phyloP scores from a whole-genome alignment of 2,888 invertebrate genomes.

The Acheta domesticus region DNA sequence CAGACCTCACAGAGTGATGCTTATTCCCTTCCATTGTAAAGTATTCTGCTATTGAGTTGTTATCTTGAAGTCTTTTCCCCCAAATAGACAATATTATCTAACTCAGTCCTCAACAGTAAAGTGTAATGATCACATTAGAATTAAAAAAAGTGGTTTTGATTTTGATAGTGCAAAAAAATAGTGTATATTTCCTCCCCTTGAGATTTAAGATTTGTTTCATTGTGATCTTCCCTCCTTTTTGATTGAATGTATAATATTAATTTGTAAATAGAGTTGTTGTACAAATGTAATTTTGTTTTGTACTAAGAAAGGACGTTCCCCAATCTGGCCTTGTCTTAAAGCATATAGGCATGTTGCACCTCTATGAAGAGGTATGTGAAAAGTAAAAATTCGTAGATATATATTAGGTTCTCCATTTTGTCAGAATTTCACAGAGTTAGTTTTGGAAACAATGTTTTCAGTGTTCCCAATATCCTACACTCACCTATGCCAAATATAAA shows the following conservation, averaged over 20 bases:
- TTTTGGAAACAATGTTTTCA: conserved; percentile 18
- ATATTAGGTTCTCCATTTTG: neutral
- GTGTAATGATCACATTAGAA: neutral
- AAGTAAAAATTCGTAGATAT: conserved; percentile 2
- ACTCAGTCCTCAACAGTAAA: neutral
- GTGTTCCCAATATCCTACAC: conserved; percentile 9
- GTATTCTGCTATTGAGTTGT: neutral
- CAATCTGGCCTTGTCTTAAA: neutral
- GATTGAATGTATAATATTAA: conserved; percentile 7
- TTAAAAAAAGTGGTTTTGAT: neutral
- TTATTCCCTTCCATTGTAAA: conserved; percentile 18
- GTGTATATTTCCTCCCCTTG: neutral
- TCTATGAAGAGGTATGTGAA: conserved; percentile 9
- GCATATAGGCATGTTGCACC: neutral
- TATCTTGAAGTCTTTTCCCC: conserved; percentile 1
- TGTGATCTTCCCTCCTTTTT: conserved; percentile 11
- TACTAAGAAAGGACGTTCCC: conserved; percentile 20
- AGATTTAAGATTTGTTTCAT: neutral
- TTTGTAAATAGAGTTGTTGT: conserved; percentile 32
- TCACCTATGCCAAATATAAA: conserved; percentile 18
- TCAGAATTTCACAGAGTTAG: conserved; percentile 7
- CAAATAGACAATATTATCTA: conserved; percentile 18
- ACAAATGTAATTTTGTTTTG: conserved; percentile 30
- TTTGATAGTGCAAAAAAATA: neutral
- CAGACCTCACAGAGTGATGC: conserved; percentile 2